Base-by-base conservation (phyloP, 1,140 invertebrate genomes). In the Geopemphigus sp. region DNA sequence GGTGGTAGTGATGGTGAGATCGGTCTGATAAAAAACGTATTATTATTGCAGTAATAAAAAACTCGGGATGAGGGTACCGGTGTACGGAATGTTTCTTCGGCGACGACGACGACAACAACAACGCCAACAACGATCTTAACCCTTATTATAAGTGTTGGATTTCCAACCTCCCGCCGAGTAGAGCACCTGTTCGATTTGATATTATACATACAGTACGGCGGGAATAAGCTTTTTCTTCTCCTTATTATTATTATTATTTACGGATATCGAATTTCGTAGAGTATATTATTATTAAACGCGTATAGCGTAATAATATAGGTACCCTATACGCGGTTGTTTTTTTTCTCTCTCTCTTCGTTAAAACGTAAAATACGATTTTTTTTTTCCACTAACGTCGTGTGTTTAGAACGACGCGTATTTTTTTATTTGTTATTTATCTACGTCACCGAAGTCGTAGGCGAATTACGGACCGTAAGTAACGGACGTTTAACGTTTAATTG, bases 11-110 rank as follows among this genome's bases (percentile, higher is more conserved):
- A 24, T 24, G 14, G 39, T n/a, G 47, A 73, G 50, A 73, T 73
- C 26, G 47, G 50, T 56, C 4, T 54, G n/a, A 47, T 76, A 76
- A 61, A 76, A 56, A 76, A 39, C 8, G 8, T 39, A 39, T 39
- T 39, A 39, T 39, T 61, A 47, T 47, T 47, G 32, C 56, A 59
- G 56, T 50, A 76, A 76, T 61, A 59, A 61, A 50, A 76, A 14
- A 61, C n/a, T 76, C n/a, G n/a, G 32, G 29, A 76, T 76, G 15
- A 76, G 73, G 73, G 73, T 76, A 76, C 73, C 56, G 22, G 56
- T 29, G 61, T 76, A 53, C 32, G 32, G 32, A 45, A 59, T 59
- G 24, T 76, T 59, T 39, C n/a, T n/a, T n/a, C n/a, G 19, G 26
- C 59, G n/a, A n/a, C n/a, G n/a, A n/a, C n/a, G 32, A 39, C 32